Evolutionary conservation across 2,113 vertebrate genomes (phyloP), one percentile per base, ranked within the genome.

Genomic region (Penelope pileata): DNA sequence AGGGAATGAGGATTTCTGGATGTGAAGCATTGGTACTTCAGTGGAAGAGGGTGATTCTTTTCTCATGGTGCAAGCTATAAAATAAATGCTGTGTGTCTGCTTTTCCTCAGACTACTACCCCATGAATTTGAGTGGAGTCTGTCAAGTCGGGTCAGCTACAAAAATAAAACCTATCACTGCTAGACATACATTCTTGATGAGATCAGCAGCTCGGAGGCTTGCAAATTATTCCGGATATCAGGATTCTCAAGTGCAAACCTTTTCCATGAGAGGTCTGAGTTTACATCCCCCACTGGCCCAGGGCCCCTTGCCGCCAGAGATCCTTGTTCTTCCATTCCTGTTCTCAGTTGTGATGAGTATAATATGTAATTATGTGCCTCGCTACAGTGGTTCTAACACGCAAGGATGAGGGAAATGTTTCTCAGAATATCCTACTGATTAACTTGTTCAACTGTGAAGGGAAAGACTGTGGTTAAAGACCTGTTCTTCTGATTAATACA

Each of bases 41-140:
- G 36, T 48, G 58, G 56, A 84, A 76, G 27, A 85, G 24, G 27
- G 9, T 1, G 0, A 32, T 73, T 77, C 10, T 56, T 77, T 91
- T 69, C 80, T 63, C 69, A 60, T 3, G 3, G 32, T 79, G 30
- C 16, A 92, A 68, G 26, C 29, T 78, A 23, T 60, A 66, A 86
- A 89, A 67, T 82, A 82, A 86, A 88, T 83, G 26, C 18, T 56
- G 56, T 89, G 77, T 43, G 12, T 96, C 93, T 93, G 40, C 36
- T 88, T 92, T 91, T 82, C 59, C 68, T 68, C 56, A 62, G 86
- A 86, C 22, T 70, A 66, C 38, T 86, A 5, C 38, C 43, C 77
- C 84, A 50, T 94, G 86, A 87, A 82, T 73, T 66, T 10, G 17
- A 34, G 88, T 89, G 77, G 94, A 96, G 66, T 93, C 89, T 93